Percentiles rank a stretch among this genome's conserved stretches.
phyloP scores from a whole-genome alignment of 2,888 invertebrate genomes.

The Seira musarum region DNA sequence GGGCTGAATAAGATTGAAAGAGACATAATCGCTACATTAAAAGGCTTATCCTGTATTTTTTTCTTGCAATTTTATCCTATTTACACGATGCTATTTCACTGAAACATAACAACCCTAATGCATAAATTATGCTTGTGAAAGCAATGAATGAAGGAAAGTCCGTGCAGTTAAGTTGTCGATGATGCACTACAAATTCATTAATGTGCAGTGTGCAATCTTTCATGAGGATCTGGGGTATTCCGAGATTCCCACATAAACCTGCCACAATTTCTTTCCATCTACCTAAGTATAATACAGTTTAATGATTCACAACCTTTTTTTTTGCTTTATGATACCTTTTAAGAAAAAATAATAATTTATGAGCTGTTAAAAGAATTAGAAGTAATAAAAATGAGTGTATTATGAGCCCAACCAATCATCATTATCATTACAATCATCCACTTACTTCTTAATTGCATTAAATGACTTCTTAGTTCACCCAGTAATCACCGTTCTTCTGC shows the following conservation, averaged over 20 bases:
- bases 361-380: conserved; percentile 32
- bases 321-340: not conserved
- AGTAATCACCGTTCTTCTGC: not conserved
- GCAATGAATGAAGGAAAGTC: not conserved
- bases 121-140: conserved; percentile 10
- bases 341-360: conserved; percentile 31
- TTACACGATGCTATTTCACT: not conserved
- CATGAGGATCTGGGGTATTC: not conserved
- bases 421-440: not conserved
- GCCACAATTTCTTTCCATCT: not conserved
- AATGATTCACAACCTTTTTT: no score
- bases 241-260: not conserved
- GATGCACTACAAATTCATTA: not conserved
- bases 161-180: not conserved
- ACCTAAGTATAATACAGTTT: not conserved
- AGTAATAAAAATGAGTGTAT: conserved; percentile 1
- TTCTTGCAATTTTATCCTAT: conserved; percentile 6
- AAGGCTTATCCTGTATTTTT: conserved; percentile 20
- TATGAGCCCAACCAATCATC: not conserved
- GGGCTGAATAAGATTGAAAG: not conserved
- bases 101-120: conserved; percentile 7
- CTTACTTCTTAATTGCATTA: not conserved
- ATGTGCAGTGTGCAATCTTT: not conserved
- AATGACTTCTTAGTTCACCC: conserved; percentile 8
- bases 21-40: conserved; percentile 17